Percentiles rank a stretch among this genome's conserved stretches.
phyloP scores from a whole-genome alignment of 2,797 vertebrate species.

The Oryzias sinensis region DNA sequence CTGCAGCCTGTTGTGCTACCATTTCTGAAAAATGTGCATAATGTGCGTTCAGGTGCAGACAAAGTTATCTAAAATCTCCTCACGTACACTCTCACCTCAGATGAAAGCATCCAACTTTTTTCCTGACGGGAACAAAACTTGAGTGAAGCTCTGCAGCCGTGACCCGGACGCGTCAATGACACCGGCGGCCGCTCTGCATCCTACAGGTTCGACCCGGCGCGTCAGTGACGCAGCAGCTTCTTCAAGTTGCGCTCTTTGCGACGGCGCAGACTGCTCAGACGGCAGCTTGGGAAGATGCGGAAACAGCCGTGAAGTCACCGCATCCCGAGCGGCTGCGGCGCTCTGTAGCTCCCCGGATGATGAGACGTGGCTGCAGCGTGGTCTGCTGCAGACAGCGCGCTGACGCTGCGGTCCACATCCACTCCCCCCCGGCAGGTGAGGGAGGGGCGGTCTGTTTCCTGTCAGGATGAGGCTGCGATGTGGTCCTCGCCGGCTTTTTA shows the following conservation, averaged over 20 bases:
- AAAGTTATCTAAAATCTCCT: constrained; percentile 32
- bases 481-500: constrained; percentile 30
- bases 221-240: constrained; percentile 35
- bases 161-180: constrained; percentile 39
- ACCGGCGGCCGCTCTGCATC: constrained; percentile 23
- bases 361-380: constrained; percentile 46
- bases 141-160: constrained; percentile 6
- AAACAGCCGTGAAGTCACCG: constrained; percentile 43
- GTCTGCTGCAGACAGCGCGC: constrained; percentile 56
- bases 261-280: not conserved
- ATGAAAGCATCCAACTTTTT: constrained; percentile 43
- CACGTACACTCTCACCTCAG: constrained; percentile 51
- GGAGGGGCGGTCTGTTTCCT: constrained; percentile 4
- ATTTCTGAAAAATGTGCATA: constrained; percentile 1
- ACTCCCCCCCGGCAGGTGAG: constrained; percentile 10
- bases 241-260: not conserved
- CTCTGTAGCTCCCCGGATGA: constrained; percentile 30
- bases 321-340: constrained; percentile 3
- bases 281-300: not conserved
- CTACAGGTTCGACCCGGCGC: constrained; percentile 43
- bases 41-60: constrained; percentile 34
- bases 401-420: constrained; percentile 67
- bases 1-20: no score
- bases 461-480: constrained; percentile 48
- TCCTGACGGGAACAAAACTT: constrained; percentile 59